Base-by-base conservation (phyloP, 2,113 vertebrate genomes). In the Barbus barbus region DNA sequence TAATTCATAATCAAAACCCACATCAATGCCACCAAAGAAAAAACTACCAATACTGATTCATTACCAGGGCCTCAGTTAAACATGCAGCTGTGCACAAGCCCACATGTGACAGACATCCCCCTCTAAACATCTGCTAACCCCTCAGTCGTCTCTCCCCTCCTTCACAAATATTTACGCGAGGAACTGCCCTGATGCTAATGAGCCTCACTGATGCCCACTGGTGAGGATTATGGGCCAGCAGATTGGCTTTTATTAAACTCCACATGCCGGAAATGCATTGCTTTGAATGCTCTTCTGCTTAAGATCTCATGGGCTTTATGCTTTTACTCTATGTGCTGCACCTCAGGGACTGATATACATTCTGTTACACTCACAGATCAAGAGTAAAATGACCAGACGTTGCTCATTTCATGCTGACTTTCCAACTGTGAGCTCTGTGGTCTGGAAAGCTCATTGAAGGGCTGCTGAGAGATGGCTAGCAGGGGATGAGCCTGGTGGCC, bases 361-460 rank as follows among this genome's bases (percentile, higher is more conserved):
- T 33, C 20, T 41, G 18, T 73, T 24, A 65, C 78, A 81, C 36
- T 33, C 33, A 26, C 78, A 31, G 58, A 81, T 81, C 63, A 81
- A 51, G 44, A 36, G 7, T 24, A 51, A 81, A 46, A 69, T 51
- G 44, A 51, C 26, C 82, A 73, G 38, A 75, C 58, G 85, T 83
- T 82, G 87, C 85, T 72, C 76, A 77, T 86, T 86, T 86, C 75
- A 38, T 85, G 83, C 71, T 88, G 88, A 24, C 75, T 60, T 83
- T 83, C 46, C 77, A 81, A 53, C 58, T 88, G 91, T 88, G 76
- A 28, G 48, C 73, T 36, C 84, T 87, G 79, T 83, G 85, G 80
- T 90, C 85, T 92, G 90, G 87, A 88, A 89, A 87, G 48, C 48
- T 63, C 82, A 89, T 88, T 83, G 75, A 65, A 84, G 41, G 16